Evolutionary conservation across 2,113 vertebrate species (phyloP), one percentile per base, ranked within the genome.

Genomic region (Nibea coibor): DNA sequence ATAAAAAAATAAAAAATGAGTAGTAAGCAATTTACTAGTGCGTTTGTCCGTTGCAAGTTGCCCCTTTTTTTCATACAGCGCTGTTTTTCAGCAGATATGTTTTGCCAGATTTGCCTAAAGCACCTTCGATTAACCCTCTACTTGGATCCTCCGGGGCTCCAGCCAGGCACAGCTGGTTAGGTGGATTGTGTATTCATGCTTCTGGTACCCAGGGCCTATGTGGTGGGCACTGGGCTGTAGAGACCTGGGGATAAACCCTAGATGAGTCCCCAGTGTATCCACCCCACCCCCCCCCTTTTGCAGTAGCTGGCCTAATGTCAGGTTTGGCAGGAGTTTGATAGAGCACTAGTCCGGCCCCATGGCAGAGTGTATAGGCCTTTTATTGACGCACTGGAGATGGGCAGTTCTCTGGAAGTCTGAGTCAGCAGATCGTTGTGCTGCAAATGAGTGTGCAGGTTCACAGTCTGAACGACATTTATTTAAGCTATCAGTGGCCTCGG

Each of bases 271-370:
- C 1, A 3, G 82, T 58, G 87, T 59, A 93, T 95, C 94, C 94
- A 93, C 93, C 94, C 93, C 95, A 88, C 93, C 94, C 94, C 24
- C 24, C 24, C 24, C 93, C 93, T 95, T 57, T 28, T 94, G 70
- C 58, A 74, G 72, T 50, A 93, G 95, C 96, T 96, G 95, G 95
- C 71, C 76, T 82, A 69, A 70, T 81, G 84, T 87, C 73, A 59
- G 75, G 76, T 54, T 85, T 85, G 82, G 82, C 81, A 86, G 84
- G 80, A 81, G 76, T 84, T 91, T 93, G 90, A 93, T 85, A 57
- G 87, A 90, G 88, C 86, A 73, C 75, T 64, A 43, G 84, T 88
- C 81, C 59, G 63, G 78, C 79, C 90, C 72, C 28, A 69, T 75
- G 78, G 84, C 86, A 81, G 83, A 80, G 72, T 31, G 48, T 76